These are phyloP conservation scores for Cacatua alba DNA, from an alignment of 2,113 vertebrate genomes.

Conservation along the genomic window DNA sequence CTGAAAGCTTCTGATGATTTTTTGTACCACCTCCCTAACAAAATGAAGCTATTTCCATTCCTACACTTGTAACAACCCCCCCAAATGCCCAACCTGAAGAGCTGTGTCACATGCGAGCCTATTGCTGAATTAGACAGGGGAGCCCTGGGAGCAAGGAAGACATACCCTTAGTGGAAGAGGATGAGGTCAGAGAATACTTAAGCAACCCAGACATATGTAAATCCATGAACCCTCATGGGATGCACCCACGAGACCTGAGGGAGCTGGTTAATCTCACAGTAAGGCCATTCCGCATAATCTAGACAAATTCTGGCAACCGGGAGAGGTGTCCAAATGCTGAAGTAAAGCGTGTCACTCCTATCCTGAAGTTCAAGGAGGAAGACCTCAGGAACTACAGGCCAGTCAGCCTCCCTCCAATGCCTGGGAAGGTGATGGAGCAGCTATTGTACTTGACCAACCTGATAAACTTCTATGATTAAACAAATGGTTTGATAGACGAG, in stretches of 20 bases:
- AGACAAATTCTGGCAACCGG: neutral
- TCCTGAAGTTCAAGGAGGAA: neutral
- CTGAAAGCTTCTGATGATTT: neutral
- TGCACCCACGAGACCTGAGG: neutral
- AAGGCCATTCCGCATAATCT: neutral
- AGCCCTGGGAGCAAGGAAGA: neutral
- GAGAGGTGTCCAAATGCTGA: neutral
- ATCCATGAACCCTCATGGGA: neutral
- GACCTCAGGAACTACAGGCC: neutral
- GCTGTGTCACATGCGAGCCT: neutral
- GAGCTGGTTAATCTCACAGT: neutral
- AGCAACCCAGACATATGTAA: neutral
- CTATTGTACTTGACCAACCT: neutral
- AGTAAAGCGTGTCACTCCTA: neutral
- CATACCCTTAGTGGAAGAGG: neutral
- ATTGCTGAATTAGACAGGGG: neutral
- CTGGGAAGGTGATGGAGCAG: neutral
- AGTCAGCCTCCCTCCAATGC: neutral
- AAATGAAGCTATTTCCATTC: neutral
- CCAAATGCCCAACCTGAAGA: accelerated
- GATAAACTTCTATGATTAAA: neutral
- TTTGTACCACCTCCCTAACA: neutral
- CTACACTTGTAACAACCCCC: neutral
- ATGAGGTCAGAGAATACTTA: neutral
- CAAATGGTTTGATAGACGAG: accelerated